Percentiles rank a stretch among this genome's conserved stretches.
Conservation (phyloP, 2,888 invertebrate genomes). For the Acleris cristana region DNA sequence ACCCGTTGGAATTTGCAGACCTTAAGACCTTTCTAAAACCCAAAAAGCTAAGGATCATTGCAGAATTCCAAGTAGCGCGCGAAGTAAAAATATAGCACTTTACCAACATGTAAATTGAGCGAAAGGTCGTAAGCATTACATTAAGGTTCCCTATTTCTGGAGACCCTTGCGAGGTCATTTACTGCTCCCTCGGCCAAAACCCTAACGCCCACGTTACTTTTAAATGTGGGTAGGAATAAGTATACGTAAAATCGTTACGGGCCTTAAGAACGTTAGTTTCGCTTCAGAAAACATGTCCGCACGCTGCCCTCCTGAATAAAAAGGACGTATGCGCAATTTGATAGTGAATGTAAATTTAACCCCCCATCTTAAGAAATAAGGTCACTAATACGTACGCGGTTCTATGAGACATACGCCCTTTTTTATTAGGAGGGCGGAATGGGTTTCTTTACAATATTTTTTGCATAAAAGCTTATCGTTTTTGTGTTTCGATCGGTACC, state of each 20-base stretch:
- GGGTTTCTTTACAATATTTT: slow-evolving; percentile 24
- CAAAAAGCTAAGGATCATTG: background rate
- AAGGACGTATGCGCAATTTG: too few species aligned
- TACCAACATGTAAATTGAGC: slow-evolving; percentile 12
- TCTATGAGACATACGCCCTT: too few species aligned
- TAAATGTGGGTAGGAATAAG: slow-evolving; percentile 29
- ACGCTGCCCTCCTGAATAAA: too few species aligned
- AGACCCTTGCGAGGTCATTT: slow-evolving; percentile 7
- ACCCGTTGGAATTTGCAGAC: too few species aligned
- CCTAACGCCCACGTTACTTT: slow-evolving; percentile 20
- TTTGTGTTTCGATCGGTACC: background rate
- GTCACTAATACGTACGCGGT: too few species aligned
- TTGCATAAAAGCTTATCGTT: slow-evolving; percentile 2
- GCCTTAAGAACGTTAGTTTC: slow-evolving; percentile 18
- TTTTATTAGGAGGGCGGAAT: background rate
- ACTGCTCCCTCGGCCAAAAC: slow-evolving; percentile 21
- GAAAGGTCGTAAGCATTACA: slow-evolving; percentile 20
- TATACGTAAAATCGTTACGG: slow-evolving; percentile 20
- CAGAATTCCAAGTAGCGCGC: background rate
- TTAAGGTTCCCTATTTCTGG: slow-evolving; percentile 16
- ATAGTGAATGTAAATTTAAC: too few species aligned
- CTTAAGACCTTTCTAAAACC: too few species aligned
- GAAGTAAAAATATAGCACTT: slow-evolving; percentile 1
- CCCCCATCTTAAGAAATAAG: too few species aligned
- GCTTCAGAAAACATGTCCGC: slow-evolving; percentile 2